Evolutionary conservation across 2,888 invertebrate species (phyloP), one percentile per base, ranked within the genome.

Genomic region (Agapetus fuscipes): DNA sequence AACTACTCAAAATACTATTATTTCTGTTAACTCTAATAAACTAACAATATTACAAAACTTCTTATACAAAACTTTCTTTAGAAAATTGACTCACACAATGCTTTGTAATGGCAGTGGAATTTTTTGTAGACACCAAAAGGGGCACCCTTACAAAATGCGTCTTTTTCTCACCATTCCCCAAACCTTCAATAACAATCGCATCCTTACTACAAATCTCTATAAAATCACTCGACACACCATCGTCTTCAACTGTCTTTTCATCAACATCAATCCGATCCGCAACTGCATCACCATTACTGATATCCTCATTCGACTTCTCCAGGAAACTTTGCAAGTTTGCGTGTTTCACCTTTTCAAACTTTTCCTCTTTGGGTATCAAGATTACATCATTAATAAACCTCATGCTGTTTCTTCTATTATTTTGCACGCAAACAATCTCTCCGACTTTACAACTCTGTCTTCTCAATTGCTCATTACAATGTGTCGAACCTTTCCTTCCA

Each of bases 321-420:
- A 47, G 28, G 31, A 37, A 47, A 24, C 26, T 42, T 11, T 47
- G 30, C 26, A 47, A 35, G 16, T 39, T 37, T 13, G 37, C 30
- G 14, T 42, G 39, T 27, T 30, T 43, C 3, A 16, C 30, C 1
- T 30, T 43, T 13, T 35, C 32, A 7, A 30, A 25, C 5, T 28
- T 41, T 6, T 41, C 40, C 20, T 47, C 45, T 20, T 45, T 44
- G 9, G 47, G 47, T 17, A 47, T 16, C 2, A 47, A 32, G 12
- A 47, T 45, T 3, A 47, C 42, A 14, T 47, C 47, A 30, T 42
- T 47, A 3, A 47, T 34, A 26, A 47, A 47, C 57, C 60, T 34
- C 70, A 70, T 70, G 46, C 70, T 70, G 16, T 70, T 69, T 12
- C 70, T 56, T 50, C 70, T 59, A 7, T 60, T 67, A 17, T 69